Evolutionary conservation across 2,888 invertebrate genomes (phyloP).

Genomic region (Tinea semifulvella): DNA sequence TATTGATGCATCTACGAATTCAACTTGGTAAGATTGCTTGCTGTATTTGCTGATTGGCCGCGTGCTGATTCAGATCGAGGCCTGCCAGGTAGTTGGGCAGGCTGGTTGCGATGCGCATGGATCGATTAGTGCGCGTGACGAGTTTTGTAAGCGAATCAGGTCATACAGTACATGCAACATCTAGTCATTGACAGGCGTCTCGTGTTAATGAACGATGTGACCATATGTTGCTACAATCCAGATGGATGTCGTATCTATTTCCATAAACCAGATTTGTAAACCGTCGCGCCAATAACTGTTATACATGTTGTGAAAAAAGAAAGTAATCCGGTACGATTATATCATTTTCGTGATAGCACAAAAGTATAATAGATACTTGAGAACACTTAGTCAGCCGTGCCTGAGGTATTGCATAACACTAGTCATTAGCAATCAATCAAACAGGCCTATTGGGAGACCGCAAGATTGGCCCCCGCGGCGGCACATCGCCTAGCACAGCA

Average conservation of each 20-base stretch:
- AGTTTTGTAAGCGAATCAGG: constrained; percentile 33
- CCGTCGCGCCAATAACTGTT: background rate
- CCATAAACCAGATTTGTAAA: background rate
- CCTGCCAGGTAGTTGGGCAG: constrained; percentile 40
- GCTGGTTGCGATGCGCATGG: constrained; percentile 36
- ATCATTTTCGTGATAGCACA: constrained; percentile 1
- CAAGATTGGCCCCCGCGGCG: constrained; percentile 46
- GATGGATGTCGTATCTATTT: background rate
- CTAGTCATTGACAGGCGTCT: constrained; percentile 8
- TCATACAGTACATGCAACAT: constrained; percentile 29
- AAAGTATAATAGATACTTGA: constrained; percentile 9
- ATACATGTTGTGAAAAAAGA: background rate
- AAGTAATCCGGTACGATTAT: constrained; percentile 1
- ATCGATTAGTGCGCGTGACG: constrained; percentile 24
- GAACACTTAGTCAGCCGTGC: background rate
- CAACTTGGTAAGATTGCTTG: constrained; percentile 2
- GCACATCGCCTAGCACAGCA: constrained; percentile 7
- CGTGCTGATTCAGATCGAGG: constrained; percentile 57
- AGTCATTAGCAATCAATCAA: constrained; percentile 60
- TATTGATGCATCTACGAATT: no score
- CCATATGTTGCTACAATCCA: constrained; percentile 6
- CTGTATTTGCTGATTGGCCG: constrained; percentile 35
- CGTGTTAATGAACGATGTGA: constrained; percentile 12
- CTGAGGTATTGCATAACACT: constrained; percentile 36
- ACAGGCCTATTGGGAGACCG: constrained; percentile 39